A percentile compares a stretch with the other conserved stretches of the same genome.
These are phyloP conservation scores for Tetraneura akinire DNA, from an alignment of 1,140 invertebrate genomes.

Conservation along the genomic window DNA sequence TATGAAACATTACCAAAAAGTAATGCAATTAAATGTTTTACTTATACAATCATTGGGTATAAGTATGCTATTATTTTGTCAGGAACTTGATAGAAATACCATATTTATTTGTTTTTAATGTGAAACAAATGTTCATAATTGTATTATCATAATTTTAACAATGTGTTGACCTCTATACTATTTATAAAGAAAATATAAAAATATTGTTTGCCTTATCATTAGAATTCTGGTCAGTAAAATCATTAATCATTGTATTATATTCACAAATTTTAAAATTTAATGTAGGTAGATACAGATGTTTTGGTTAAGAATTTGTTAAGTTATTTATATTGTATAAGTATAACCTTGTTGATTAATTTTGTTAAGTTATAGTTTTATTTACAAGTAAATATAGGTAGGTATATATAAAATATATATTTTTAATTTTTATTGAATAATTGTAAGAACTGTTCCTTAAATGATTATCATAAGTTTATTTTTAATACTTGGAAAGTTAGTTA, in stretches of 20 bases:
- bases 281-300: background rate
- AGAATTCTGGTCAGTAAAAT: background rate
- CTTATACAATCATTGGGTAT: too few species aligned
- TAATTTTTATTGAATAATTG: background rate
- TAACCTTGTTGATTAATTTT: background rate
- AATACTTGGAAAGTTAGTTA: background rate
- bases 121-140: background rate
- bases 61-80: too few species aligned
- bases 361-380: too few species aligned
- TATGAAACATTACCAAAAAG: too few species aligned
- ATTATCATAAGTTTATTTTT: background rate
- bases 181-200: background rate
- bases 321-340: background rate
- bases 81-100: background rate
- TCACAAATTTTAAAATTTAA: background rate
- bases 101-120: constrained; percentile 1
- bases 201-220: constrained; percentile 3
- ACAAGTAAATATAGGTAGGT: background rate
- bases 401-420: too few species aligned
- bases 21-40: too few species aligned
- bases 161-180: constrained; percentile 1
- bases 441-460: background rate
- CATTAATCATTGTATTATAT: background rate
- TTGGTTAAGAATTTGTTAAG: too few species aligned
- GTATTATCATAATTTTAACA: background rate